A percentile compares a stretch with the other conserved stretches of the same genome.
Conservation (phyloP, 2,113 vertebrate genomes). For the Poeciliopsis occidentalis region DNA sequence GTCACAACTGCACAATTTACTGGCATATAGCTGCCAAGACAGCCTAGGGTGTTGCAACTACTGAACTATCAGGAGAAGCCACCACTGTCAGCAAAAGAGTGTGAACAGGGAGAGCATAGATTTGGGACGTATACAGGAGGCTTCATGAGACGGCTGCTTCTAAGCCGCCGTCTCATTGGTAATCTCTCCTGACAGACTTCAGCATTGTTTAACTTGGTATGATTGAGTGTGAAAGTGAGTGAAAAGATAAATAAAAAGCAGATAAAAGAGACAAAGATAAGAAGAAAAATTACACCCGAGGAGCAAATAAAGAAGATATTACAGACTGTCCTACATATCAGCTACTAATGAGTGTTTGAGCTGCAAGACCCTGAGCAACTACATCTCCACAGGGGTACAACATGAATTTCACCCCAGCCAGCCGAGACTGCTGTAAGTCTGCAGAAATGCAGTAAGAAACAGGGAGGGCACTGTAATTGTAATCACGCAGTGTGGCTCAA, state of each 20-base stretch:
- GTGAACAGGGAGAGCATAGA: slow-evolving; percentile 31
- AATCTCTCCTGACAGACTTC: slow-evolving; percentile 58
- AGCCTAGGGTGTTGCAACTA: slow-evolving; percentile 22
- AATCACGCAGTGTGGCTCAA: slow-evolving; percentile 51
- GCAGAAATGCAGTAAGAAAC: slow-evolving; percentile 43
- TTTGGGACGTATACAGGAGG: slow-evolving; percentile 46
- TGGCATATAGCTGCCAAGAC: slow-evolving; percentile 26
- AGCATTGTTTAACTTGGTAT: slow-evolving; percentile 56
- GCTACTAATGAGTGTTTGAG: slow-evolving; percentile 59
- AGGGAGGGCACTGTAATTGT: slow-evolving; percentile 40
- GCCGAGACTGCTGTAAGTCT: slow-evolving; percentile 49
- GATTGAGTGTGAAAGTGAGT: slow-evolving; percentile 28
- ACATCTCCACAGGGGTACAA: slow-evolving; percentile 53
- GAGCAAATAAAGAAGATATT: slow-evolving; percentile 54
- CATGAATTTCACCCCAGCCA: slow-evolving; percentile 54
- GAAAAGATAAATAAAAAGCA: slow-evolving; percentile 53
- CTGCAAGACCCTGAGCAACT: slow-evolving; percentile 61
- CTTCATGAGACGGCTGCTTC: slow-evolving; percentile 29
- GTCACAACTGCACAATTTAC: slow-evolving; percentile 22
- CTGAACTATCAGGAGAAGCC: slow-evolving; percentile 35
- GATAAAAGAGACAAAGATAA: slow-evolving; percentile 55
- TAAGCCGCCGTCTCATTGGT: slow-evolving; percentile 41
- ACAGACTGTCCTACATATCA: slow-evolving; percentile 62
- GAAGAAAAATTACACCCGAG: slow-evolving; percentile 37
- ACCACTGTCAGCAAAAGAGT: slow-evolving; percentile 30